Evolutionary conservation across 2,888 invertebrate species (phyloP).

Genomic region (Lordiphosa andalusiaca): DNA sequence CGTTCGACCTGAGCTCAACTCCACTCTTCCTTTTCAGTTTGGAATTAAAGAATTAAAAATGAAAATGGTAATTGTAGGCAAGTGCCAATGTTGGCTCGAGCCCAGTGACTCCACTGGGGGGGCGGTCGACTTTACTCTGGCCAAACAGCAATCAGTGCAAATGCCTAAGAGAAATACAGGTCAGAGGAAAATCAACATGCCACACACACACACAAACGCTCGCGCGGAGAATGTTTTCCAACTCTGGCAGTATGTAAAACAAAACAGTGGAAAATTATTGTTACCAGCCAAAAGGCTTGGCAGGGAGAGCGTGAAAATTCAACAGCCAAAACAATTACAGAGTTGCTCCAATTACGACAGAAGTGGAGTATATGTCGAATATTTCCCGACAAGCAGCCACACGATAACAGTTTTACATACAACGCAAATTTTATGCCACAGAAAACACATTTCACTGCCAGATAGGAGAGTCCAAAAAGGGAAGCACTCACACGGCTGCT

Average conservation of each 20-base stretch:
- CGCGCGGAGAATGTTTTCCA: conserved; percentile 27
- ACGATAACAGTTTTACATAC: conserved; percentile 73
- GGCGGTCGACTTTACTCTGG: conserved; percentile 17
- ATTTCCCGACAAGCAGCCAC: conserved; percentile 28
- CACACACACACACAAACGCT: no score
- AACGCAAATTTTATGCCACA: conserved; percentile 50
- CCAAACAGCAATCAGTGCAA: conserved; percentile 52
- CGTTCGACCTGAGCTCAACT: not conserved
- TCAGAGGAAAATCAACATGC: conserved; percentile 45
- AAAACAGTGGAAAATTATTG: conserved; percentile 48
- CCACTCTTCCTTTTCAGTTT: not conserved
- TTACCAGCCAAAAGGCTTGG: conserved; percentile 10
- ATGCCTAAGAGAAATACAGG: conserved; percentile 49
- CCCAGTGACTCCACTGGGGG: conserved; percentile 8
- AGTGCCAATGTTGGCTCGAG: not conserved
- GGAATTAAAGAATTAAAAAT: conserved; percentile 6
- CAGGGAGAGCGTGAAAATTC: conserved; percentile 38
- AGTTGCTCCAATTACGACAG: conserved; percentile 62
- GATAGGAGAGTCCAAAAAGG: conserved; percentile 12
- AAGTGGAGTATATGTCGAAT: conserved; percentile 47
- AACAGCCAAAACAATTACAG: conserved; percentile 67
- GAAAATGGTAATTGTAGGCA: conserved; percentile 3
- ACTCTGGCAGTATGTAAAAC: conserved; percentile 32
- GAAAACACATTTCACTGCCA: conserved; percentile 13
- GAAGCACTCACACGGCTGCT: conserved; percentile 1